A percentile compares a stretch with the other conserved stretches of the same genome.
phyloP scores from a whole-genome alignment of 2,113 vertebrate species.

The Eudorcas thomsonii region DNA sequence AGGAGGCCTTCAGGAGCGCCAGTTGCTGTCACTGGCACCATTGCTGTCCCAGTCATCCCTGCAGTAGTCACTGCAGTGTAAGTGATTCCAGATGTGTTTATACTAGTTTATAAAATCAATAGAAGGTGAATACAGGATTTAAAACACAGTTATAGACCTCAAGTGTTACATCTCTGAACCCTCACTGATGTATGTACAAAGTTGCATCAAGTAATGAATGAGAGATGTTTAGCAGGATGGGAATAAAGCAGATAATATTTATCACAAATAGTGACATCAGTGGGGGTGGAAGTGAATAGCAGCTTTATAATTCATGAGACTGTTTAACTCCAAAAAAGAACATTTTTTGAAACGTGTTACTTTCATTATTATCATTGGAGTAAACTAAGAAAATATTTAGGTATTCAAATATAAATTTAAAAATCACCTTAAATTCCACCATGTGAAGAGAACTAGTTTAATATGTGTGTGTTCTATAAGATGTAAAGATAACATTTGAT shows the following conservation, averaged over 20 bases:
- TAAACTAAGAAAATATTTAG: background rate
- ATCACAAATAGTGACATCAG: background rate
- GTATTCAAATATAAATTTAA: background rate
- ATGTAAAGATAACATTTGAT: background rate
- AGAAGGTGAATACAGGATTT: background rate
- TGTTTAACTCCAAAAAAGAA: background rate
- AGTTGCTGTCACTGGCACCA: background rate
- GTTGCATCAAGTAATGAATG: background rate
- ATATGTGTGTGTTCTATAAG: background rate
- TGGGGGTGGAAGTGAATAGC: background rate
- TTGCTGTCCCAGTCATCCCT: rapidly evolving
- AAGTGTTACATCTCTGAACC: background rate
- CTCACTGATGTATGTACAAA: background rate
- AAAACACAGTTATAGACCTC: background rate
- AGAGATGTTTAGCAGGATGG: background rate
- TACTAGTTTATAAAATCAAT: background rate
- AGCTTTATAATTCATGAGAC: background rate
- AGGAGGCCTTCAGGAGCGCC: background rate
- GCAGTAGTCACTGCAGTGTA: background rate
- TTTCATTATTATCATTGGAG: background rate
- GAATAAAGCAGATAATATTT: background rate
- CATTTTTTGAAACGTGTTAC: background rate
- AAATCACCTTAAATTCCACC: background rate
- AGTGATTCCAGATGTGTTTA: background rate
- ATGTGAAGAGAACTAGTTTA: background rate